A percentile compares a stretch with the other conserved stretches of the same genome.
phyloP scores from a whole-genome alignment of 2,797 vertebrate genomes.

The Notolepis coatsorum region DNA sequence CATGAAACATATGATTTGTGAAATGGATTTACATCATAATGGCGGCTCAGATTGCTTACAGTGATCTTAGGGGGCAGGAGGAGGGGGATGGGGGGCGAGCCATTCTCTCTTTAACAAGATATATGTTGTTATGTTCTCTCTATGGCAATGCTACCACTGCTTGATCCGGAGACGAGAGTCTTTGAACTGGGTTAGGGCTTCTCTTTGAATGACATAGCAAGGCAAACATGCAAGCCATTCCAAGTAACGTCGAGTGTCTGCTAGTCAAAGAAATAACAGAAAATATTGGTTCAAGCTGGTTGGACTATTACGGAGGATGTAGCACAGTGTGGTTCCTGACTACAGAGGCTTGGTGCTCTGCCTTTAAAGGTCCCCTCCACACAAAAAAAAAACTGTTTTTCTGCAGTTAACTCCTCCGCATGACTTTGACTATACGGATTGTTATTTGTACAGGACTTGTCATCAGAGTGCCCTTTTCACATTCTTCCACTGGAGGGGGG shows the following conservation, averaged over 20 bases:
- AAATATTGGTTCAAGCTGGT: slow-evolving; percentile 12
- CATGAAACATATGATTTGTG: slow-evolving; percentile 54
- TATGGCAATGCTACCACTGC: neutral
- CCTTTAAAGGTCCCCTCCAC: neutral
- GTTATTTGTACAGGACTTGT: no score
- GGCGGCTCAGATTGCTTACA: slow-evolving; percentile 1
- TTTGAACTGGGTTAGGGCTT: slow-evolving; percentile 19
- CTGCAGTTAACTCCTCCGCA: no score
- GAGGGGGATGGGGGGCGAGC: no score
- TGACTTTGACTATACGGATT: no score
- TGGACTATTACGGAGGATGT: neutral
- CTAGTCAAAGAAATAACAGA: neutral
- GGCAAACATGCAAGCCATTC: slow-evolving; percentile 24
- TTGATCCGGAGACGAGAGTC: slow-evolving; percentile 6
- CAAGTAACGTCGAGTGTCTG: neutral
- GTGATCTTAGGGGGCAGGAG: slow-evolving; percentile 14
- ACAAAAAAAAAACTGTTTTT: no score
- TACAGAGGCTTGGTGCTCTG: neutral
- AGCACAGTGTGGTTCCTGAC: neutral
- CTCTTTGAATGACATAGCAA: slow-evolving; percentile 11
- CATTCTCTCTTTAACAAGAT: slow-evolving; percentile 29
- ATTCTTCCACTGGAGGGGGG: no score
- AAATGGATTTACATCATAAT: slow-evolving; percentile 37
- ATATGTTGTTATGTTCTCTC: slow-evolving; percentile 13
- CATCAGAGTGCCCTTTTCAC: no score